Evolutionary conservation across 2,797 vertebrate species (phyloP).

Genomic region (Arctocebus calabarensis): DNA sequence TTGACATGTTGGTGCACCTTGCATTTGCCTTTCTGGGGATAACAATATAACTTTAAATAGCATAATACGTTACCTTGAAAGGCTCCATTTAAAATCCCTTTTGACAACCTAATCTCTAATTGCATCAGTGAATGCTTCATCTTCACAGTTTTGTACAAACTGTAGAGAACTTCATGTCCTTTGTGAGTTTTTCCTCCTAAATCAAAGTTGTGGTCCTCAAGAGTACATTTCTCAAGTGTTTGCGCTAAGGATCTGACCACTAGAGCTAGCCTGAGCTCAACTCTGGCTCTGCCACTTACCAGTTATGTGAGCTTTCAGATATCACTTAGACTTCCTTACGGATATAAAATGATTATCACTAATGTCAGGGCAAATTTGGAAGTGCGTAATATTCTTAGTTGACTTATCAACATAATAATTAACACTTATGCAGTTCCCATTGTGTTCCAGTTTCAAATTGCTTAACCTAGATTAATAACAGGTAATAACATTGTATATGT

Average conservation of each 20-base stretch:
- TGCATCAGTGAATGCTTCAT: background rate
- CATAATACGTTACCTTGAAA: background rate
- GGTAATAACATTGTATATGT: background rate
- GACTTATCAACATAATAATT: background rate
- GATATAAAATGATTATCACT: background rate
- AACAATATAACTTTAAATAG: background rate
- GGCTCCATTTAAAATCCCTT: background rate
- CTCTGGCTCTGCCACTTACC: background rate
- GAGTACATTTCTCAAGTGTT: background rate
- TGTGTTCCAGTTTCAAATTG: background rate
- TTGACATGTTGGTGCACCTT: background rate
- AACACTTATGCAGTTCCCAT: background rate
- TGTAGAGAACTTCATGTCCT: background rate
- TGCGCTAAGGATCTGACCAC: background rate
- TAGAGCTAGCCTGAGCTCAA: background rate
- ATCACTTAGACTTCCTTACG: background rate
- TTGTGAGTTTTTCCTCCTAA: background rate
- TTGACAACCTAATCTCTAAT: background rate
- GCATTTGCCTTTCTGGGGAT: background rate
- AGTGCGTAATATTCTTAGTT: background rate
- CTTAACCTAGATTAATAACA: background rate
- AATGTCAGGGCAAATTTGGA: too few relatives aligned
- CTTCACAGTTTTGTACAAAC: background rate
- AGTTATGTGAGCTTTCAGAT: background rate
- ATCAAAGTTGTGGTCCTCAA: background rate